Base-by-base conservation (phyloP, 2,888 invertebrate genomes). In the Ptycholaimellus sp. region DNA sequence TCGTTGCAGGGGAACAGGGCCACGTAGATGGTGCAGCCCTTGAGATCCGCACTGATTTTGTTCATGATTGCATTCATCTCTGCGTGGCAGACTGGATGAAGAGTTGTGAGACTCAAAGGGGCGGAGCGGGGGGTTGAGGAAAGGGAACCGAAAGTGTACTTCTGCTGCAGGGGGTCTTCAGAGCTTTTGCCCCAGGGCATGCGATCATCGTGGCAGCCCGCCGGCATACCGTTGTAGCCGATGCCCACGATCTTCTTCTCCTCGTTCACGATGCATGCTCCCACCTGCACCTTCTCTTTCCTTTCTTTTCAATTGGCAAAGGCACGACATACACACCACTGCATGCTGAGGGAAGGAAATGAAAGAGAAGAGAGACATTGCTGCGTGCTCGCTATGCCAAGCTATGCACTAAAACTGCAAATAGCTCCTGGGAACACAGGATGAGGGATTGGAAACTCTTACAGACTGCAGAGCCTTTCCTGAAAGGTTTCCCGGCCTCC, bases 171-270 rank as follows among this genome's bases (percentile, higher is more conserved):
- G 2, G 43, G 44, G 48, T 71, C 62, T 1, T 59, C 50, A 3
- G 68, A 62, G 22, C 66, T 59, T 57, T 80, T 80, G 1, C 66
- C 65, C 93, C 93, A 96, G 0, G 90, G 80, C 60, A 87, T 77
- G 17, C 68, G 64, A 56, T 83, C 76, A 60, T 93, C 90, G 52
- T 63, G 64, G 53, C 87, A 90, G 3, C 79, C 81, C 40, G 63
- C 70, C 0, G 93, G 93, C 75, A 93, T 81, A 2, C 93, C 90
- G 68, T 96, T 96, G 56, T 93, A 96, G 42, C 93, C 93, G 41
- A 83, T 69, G 18, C 81, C 81, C 32, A 96, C 76, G 51, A 96
- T 78, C 59, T 72, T 74, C 31, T 81, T 79, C 1, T 76, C 72
- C 22, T 68, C 59, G 53, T 82, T 79, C 1, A 87, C 82, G 50